These are phyloP conservation scores for Drosophila fulvimacula DNA, from an alignment of 2,888 invertebrate species.

Conservation along the genomic window DNA sequence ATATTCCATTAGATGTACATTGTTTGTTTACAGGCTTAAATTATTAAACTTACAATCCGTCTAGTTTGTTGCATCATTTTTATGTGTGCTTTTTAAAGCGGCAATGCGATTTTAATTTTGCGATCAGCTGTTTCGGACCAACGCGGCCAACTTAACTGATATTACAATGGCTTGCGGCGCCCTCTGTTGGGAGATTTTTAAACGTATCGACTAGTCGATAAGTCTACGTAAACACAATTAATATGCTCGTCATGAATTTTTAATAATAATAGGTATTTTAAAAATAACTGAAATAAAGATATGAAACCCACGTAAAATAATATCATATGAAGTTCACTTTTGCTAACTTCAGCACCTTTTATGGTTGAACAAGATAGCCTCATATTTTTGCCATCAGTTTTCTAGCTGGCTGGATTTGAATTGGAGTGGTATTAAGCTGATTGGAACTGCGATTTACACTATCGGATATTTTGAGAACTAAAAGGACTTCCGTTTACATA, in stretches of 20 bases:
- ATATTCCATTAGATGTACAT: too few species aligned
- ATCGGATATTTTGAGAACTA: conserved; percentile 2
- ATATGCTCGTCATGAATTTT: background rate
- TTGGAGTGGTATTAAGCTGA: background rate
- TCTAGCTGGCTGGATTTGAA: background rate
- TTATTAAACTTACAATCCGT: conserved; percentile 53
- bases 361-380: background rate
- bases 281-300: background rate
- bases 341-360: background rate
- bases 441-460: background rate
- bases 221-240: background rate
- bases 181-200: conserved; percentile 18
- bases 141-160: conserved; percentile 30
- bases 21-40: background rate
- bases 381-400: background rate
- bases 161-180: background rate
- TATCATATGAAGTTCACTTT: background rate
- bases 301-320: background rate
- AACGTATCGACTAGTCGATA: conserved; percentile 5
- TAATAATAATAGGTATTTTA: background rate
- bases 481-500: background rate
- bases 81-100: conserved; percentile 35
- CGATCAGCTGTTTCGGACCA: conserved; percentile 40
- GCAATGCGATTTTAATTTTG: conserved; percentile 27
- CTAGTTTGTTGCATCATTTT: conserved; percentile 69